These are phyloP conservation scores for Spermophilus dauricus DNA, from an alignment of 2,113 vertebrate species.

Conservation along the genomic window DNA sequence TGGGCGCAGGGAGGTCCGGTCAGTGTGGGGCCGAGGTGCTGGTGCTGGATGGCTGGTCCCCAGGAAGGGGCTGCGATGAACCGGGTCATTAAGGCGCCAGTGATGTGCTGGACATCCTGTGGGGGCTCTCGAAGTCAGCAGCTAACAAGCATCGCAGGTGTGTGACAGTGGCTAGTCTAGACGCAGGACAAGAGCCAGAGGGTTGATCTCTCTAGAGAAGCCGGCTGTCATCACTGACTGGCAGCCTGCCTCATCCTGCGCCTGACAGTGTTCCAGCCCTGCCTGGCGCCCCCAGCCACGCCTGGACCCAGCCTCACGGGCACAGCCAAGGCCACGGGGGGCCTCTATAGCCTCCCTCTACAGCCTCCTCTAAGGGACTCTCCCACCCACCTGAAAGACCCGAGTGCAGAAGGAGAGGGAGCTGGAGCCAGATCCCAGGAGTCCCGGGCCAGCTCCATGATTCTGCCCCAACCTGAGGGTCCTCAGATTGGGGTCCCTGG, in stretches of 20 bases:
- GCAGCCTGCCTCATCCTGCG: neutral
- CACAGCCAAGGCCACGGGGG: accelerated
- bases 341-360: neutral
- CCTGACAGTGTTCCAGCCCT: neutral
- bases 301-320: neutral
- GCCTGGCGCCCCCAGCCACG: neutral
- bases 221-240: neutral
- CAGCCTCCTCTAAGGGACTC: neutral
- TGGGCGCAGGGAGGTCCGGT: too few species aligned
- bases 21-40: neutral
- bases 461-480: neutral
- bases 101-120: neutral
- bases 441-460: neutral
- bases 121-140: neutral
- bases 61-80: neutral
- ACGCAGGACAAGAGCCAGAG: neutral
- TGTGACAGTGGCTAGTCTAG: neutral
- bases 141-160: neutral
- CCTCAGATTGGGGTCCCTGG: neutral
- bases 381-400: neutral
- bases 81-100: neutral
- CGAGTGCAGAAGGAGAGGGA: neutral
- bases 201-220: neutral
- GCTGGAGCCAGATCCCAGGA: neutral
- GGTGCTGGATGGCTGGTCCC: neutral